Conservation (phyloP, 2,888 invertebrate genomes). For the Melinaea marsaeus region DNA sequence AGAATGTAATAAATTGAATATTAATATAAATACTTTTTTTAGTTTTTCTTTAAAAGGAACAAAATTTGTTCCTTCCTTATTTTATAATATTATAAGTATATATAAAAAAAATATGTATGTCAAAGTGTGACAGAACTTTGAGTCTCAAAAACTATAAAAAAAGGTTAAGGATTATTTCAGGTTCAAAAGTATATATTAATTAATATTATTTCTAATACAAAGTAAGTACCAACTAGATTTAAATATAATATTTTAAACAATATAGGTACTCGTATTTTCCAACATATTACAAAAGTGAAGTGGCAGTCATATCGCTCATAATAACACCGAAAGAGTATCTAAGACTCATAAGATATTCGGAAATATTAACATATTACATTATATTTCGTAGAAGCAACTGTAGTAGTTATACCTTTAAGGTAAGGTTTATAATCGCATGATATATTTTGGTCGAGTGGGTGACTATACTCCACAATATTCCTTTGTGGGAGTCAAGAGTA, state of each 20-base stretch:
- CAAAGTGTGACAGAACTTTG: too few relatives aligned
- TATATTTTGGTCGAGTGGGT: neutral
- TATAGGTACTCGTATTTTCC: neutral
- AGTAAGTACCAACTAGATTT: neutral
- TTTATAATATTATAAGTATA: too few relatives aligned
- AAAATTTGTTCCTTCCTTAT: too few relatives aligned
- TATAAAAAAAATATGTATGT: too few relatives aligned
- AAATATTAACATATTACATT: slow-evolving; percentile 20
- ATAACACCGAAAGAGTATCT: slow-evolving; percentile 14
- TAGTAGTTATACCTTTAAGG: neutral
- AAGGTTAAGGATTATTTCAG: too few relatives aligned
- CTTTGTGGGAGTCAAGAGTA: slow-evolving; percentile 18
- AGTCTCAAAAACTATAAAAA: too few relatives aligned
- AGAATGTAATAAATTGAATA: neutral
- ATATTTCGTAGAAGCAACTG: neutral
- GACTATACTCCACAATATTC: slow-evolving; percentile 15
- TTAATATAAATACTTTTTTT: too few relatives aligned
- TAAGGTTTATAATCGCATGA: neutral
- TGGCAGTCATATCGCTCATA: slow-evolving; percentile 5
- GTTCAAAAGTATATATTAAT: too few relatives aligned
- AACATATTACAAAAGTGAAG: slow-evolving; percentile 8
- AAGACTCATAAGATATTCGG: slow-evolving; percentile 17
- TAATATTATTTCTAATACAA: too few relatives aligned
- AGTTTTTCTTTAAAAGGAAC: too few relatives aligned
- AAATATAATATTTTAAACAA: slow-evolving; percentile 17